A percentile compares a stretch with the other conserved stretches of the same genome.
phyloP scores from a whole-genome alignment of 2,797 vertebrate species.

The Carduelis carduelis region DNA sequence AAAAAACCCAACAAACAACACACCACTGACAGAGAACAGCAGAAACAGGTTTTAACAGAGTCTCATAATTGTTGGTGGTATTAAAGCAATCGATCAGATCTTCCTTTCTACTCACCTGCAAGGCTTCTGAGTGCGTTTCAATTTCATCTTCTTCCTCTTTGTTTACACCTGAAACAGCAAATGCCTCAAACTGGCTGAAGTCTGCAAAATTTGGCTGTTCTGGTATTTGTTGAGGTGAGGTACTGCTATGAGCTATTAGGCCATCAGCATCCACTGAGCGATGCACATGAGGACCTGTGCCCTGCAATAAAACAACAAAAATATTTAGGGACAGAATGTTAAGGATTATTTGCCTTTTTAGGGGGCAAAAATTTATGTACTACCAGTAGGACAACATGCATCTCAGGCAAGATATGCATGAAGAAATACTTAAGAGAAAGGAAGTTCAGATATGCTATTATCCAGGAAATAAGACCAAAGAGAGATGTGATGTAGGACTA shows the following conservation, averaged over 20 bases:
- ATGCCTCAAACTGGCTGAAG: conserved; percentile 97
- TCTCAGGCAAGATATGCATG: neutral
- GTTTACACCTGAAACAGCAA: conserved; percentile 82
- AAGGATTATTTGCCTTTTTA: neutral
- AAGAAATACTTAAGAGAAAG: neutral
- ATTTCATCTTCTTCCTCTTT: conserved; percentile 86
- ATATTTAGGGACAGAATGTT: neutral
- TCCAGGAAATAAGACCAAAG: neutral
- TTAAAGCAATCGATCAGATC: neutral
- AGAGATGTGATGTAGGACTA: neutral
- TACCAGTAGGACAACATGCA: neutral
- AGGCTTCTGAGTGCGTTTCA: conserved; percentile 84
- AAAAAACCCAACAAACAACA: neutral
- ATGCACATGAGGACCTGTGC: conserved; percentile 82
- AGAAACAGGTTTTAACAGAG: neutral
- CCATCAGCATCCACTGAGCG: conserved; percentile 87
- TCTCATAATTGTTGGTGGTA: neutral
- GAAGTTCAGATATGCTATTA: neutral
- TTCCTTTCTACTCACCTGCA: conserved; percentile 77
- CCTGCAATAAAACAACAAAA: conserved; percentile 63
- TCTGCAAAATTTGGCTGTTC: conserved; percentile 99
- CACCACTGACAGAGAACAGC: neutral
- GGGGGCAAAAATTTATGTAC: neutral
- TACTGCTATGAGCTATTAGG: conserved; percentile 81
- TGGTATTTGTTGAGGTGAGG: conserved; percentile 96